Percentiles rank a stretch among this genome's conserved stretches.
Evolutionary conservation across 2,113 vertebrate species (phyloP).

Genomic region (Willisornis vidua): DNA sequence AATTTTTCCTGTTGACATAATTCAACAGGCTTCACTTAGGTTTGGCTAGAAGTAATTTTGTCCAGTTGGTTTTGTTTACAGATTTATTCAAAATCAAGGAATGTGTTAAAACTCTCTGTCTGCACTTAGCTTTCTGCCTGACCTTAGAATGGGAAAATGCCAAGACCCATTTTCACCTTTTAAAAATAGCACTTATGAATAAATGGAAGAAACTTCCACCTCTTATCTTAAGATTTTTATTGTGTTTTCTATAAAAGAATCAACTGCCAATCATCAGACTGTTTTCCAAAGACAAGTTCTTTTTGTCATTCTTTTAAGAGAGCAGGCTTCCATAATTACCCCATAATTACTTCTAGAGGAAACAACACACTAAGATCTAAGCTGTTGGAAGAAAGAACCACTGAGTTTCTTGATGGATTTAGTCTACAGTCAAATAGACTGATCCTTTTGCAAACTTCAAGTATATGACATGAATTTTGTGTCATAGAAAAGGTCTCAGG

Average conservation of each 20-base stretch:
- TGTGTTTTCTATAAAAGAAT: neutral
- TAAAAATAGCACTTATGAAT: neutral
- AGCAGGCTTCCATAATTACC: neutral
- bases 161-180: neutral
- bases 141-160: neutral
- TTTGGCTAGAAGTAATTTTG: neutral
- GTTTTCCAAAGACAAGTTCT: neutral
- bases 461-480: neutral
- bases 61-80: neutral
- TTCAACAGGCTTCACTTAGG: neutral
- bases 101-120: neutral
- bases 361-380: neutral
- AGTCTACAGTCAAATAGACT: neutral
- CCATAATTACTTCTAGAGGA: neutral
- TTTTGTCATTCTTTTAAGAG: neutral
- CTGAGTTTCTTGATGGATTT: neutral
- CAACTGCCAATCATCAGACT: neutral
- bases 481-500: neutral
- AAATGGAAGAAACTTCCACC: neutral
- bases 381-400: neutral
- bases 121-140: neutral
- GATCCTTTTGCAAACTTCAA: neutral
- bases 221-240: neutral
- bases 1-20: constrained; percentile 28
- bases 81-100: neutral